These are phyloP conservation scores for Dasypolia templi DNA, from an alignment of 2,888 invertebrate species.

Conservation along the genomic window DNA sequence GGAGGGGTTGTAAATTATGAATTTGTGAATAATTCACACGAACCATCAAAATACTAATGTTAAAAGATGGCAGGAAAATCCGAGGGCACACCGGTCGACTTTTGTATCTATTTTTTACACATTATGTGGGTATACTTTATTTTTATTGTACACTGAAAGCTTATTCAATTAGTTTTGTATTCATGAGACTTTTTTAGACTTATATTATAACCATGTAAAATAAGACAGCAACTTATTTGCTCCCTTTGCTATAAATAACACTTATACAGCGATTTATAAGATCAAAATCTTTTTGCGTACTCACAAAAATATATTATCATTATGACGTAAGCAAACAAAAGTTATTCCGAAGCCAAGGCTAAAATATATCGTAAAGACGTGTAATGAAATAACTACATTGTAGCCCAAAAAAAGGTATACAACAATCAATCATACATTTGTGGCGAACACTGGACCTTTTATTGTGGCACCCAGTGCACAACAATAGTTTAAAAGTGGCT, in stretches of 20 bases:
- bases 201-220: neutral
- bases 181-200: neutral
- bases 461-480: slow-evolving; percentile 57
- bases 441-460: slow-evolving; percentile 51
- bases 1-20: slow-evolving; percentile 73
- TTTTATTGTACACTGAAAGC: neutral
- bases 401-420: slow-evolving; percentile 56
- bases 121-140: neutral
- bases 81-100: slow-evolving; percentile 1
- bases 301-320: slow-evolving; percentile 26
- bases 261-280: slow-evolving; percentile 19
- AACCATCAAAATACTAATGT: slow-evolving; percentile 80
- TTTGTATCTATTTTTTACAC: slow-evolving; percentile 1
- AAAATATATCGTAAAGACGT: slow-evolving; percentile 54
- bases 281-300: slow-evolving; percentile 34
- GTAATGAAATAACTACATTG: slow-evolving; percentile 57
- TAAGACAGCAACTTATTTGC: too few species aligned
- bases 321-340: slow-evolving; percentile 30
- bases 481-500: slow-evolving; percentile 66
- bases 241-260: neutral
- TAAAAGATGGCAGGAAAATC: slow-evolving; percentile 67
- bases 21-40: slow-evolving; percentile 82
- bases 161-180: neutral
- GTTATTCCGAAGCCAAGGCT: slow-evolving; percentile 14
- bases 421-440: slow-evolving; percentile 66